Conservation (phyloP, 1,140 invertebrate genomes). For the Zelostemma sp. region DNA sequence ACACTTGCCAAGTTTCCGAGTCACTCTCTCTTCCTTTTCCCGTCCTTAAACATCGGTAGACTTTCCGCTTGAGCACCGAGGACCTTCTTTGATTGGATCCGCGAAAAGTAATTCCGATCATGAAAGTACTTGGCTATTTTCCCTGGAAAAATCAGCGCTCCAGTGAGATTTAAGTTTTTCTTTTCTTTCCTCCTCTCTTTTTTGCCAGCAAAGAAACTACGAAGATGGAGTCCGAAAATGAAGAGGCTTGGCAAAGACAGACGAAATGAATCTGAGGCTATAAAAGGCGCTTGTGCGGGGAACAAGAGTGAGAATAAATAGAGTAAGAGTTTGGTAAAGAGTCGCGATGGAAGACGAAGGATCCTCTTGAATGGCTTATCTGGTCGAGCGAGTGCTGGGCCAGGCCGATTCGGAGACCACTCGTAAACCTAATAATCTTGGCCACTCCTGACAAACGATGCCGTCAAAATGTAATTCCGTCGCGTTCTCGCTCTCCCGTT, state of each 20-base stretch:
- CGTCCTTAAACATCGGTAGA: neutral
- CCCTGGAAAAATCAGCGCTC: too few species aligned
- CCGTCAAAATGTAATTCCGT: conserved; percentile 67
- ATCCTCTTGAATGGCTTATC: conserved; percentile 56
- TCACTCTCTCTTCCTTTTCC: conserved; percentile 22
- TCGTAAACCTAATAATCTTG: conserved; percentile 67
- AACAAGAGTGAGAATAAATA: conserved; percentile 34
- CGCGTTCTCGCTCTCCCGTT: conserved; percentile 51
- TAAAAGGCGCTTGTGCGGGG: conserved; percentile 17
- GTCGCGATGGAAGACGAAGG: conserved; percentile 38
- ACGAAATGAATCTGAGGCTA: conserved; percentile 13
- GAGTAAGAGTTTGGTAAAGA: conserved; percentile 18
- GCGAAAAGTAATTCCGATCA: too few species aligned
- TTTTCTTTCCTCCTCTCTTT: too few species aligned
- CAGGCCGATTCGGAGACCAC: conserved; percentile 52
- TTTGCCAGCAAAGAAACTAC: neutral
- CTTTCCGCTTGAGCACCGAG: neutral
- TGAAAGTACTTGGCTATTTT: too few species aligned
- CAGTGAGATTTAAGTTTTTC: too few species aligned
- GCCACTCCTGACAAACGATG: conserved; percentile 65
- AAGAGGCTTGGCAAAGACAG: conserved; percentile 26
- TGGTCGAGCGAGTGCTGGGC: conserved; percentile 49
- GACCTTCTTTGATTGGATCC: too few species aligned
- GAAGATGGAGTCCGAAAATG: conserved; percentile 18
- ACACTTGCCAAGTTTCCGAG: conserved; percentile 47